Base-by-base conservation (phyloP, 1,140 invertebrate genomes). In the Magallana angulata region DNA sequence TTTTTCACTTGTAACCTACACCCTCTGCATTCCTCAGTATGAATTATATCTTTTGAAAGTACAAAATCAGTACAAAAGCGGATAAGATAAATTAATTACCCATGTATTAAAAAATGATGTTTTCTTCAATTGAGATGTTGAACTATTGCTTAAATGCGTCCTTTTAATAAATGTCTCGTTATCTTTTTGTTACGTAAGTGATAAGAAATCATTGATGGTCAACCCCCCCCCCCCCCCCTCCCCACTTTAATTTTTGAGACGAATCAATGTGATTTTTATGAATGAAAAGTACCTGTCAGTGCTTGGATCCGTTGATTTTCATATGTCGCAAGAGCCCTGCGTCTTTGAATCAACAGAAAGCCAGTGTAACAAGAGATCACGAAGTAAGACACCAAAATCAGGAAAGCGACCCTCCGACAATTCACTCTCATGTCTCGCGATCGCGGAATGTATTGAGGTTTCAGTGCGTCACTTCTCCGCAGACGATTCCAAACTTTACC, bases 311-410 rank as follows among this genome's bases (percentile, higher is more conserved):
- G 84, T 83, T 87, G 85, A 87, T 89, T 57, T 82, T 89, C 86
- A 76, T 83, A 87, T 85, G 83, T 56, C 8, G 83, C 80, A 82
- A 82, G 89, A 24, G 81, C 88, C 14, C 90, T 36, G 60, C 91
- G 89, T 80, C 91, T 90, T 62, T 89, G 90, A 12, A 94, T 85
- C 71, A 94, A 87, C 76, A 93, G 89, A 90, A 94, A 95, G 48
- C 92, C 92, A 1, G 94, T 94, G 86, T 94, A 95, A 82, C 93
- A 94, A 7, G 93, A 94, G 59, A 95, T 88, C 16, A 93, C 58
- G 80, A 93, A 92, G 87, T 95, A 95, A 24, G 91, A 59, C 71
- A 91, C 89, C 57, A 94, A 90, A 87, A 93, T 90, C 62, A 89
- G 84, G 87, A 92, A 93, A 60, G 92, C 92, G 59, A 92, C 83